A percentile compares a stretch with the other conserved stretches of the same genome.
Conservation (phyloP, 1,140 invertebrate species). For the Lucilia cuprina region DNA sequence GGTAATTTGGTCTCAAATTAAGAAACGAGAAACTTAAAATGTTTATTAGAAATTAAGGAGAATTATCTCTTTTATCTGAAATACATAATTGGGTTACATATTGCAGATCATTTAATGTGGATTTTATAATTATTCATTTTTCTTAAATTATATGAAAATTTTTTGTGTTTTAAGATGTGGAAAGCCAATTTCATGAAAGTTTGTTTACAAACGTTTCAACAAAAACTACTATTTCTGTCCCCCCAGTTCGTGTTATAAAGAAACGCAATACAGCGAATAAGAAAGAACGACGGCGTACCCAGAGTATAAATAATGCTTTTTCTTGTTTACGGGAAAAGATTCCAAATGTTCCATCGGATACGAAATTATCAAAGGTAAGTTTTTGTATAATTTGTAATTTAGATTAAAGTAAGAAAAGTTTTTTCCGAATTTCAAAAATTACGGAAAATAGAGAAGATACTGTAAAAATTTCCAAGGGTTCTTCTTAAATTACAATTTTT, state of each 20-base stretch:
- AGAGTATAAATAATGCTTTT: constrained; percentile 95
- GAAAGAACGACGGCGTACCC: constrained; percentile 89
- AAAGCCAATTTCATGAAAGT: constrained; percentile 39
- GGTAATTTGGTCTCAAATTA: constrained; percentile 13
- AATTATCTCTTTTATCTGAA: background rate
- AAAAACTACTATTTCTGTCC: constrained; percentile 39
- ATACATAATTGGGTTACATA: background rate
- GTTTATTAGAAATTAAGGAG: background rate
- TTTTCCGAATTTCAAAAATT: no score
- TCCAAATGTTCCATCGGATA: constrained; percentile 94
- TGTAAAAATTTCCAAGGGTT: no score
- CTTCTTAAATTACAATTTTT: no score
- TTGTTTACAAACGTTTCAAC: constrained; percentile 37
- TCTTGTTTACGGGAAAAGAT: constrained; percentile 90
- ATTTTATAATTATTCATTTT: background rate
- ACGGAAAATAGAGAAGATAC: no score
- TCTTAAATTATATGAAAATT: background rate
- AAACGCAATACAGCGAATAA: constrained; percentile 86
- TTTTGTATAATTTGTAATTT: background rate
- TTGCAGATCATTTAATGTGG: background rate
- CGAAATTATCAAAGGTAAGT: constrained; percentile 85
- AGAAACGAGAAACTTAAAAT: background rate
- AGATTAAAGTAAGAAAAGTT: background rate
- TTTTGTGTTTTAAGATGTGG: constrained; percentile 35
- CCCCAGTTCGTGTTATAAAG: constrained; percentile 72